Percentiles rank a stretch among this genome's conserved stretches.
These are phyloP conservation scores for Myathropa florea DNA, from an alignment of 2,888 invertebrate genomes.

Conservation along the genomic window DNA sequence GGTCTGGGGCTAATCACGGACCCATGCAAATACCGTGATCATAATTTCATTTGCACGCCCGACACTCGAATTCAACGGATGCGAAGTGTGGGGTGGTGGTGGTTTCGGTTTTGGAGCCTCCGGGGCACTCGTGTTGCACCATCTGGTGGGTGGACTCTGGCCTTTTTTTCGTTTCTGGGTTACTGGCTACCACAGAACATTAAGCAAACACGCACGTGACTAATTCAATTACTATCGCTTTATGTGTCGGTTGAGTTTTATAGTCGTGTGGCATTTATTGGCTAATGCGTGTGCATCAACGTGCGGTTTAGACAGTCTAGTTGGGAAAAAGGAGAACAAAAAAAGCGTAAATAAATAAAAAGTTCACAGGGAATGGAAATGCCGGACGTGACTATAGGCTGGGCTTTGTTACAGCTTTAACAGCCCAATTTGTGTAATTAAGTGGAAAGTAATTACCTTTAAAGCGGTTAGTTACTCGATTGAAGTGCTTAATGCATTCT, in stretches of 20 bases:
- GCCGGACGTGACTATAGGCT: background rate
- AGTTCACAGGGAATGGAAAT: background rate
- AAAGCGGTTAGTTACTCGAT: conserved; percentile 23
- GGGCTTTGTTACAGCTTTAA: background rate
- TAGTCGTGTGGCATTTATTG: conserved; percentile 64
- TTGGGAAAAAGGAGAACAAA: background rate
- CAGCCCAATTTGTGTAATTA: conserved; percentile 56
- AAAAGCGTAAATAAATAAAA: background rate
- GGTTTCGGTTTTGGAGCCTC: background rate
- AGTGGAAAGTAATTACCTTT: conserved; percentile 49
- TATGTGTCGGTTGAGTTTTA: conserved; percentile 48
- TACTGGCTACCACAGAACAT: conserved; percentile 54
- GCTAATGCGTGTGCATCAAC: conserved; percentile 59
- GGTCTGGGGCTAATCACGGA: conserved; percentile 47
- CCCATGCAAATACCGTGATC: conserved; percentile 53
- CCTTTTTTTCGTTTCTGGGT: conserved; percentile 16
- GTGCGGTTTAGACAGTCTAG: conserved; percentile 49
- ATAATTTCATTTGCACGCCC: conserved; percentile 38
- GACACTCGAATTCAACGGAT: no score
- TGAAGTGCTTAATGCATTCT: background rate
- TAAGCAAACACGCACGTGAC: conserved; percentile 67
- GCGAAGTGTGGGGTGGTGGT: background rate
- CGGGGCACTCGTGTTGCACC: conserved; percentile 29
- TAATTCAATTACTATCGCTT: conserved; percentile 58
- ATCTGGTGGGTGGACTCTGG: conserved; percentile 26